Percentiles rank a stretch among this genome's conserved stretches.
These are phyloP conservation scores for Sciurus vulgaris DNA, from an alignment of 2,797 vertebrate genomes.

Conservation along the genomic window DNA sequence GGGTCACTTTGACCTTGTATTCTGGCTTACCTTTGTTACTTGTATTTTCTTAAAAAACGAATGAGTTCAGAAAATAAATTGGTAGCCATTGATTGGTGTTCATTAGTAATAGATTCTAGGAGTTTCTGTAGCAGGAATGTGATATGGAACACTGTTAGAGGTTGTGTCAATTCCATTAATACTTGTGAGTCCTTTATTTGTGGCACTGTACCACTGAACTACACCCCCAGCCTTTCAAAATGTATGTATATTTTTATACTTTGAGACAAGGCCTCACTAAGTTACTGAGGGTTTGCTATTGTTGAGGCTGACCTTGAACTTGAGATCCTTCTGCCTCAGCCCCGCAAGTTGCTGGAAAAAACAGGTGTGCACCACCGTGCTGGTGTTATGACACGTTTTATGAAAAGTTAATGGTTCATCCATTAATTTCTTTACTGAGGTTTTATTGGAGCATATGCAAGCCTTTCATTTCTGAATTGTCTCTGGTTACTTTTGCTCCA, in stretches of 20 bases:
- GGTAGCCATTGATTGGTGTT: neutral
- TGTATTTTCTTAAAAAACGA: constrained; percentile 55
- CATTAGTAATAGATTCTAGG: constrained; percentile 71
- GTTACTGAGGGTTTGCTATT: too few species aligned
- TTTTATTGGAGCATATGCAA: neutral
- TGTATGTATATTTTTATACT: too few species aligned
- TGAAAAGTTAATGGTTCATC: constrained; percentile 74
- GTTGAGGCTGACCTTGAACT: too few species aligned
- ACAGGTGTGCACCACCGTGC: too few species aligned
- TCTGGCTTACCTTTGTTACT: constrained; percentile 49
- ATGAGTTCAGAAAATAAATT: constrained; percentile 43
- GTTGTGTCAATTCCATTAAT: constrained; percentile 82
- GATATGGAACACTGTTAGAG: constrained; percentile 83
- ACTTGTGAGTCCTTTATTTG: constrained; percentile 79
- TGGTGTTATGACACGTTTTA: too few species aligned
- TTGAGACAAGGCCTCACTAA: too few species aligned
- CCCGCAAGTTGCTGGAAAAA: too few species aligned
- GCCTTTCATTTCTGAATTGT: neutral
- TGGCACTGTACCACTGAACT: too few species aligned
- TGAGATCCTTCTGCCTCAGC: too few species aligned
- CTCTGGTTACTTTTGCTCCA: neutral
- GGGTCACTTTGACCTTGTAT: neutral
- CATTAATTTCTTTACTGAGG: constrained; percentile 78
- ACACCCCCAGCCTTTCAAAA: too few species aligned
- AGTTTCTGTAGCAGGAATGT: constrained; percentile 79